phyloP scores from a whole-genome alignment of 1,140 invertebrate species.

The Rhagoletis pomonella region DNA sequence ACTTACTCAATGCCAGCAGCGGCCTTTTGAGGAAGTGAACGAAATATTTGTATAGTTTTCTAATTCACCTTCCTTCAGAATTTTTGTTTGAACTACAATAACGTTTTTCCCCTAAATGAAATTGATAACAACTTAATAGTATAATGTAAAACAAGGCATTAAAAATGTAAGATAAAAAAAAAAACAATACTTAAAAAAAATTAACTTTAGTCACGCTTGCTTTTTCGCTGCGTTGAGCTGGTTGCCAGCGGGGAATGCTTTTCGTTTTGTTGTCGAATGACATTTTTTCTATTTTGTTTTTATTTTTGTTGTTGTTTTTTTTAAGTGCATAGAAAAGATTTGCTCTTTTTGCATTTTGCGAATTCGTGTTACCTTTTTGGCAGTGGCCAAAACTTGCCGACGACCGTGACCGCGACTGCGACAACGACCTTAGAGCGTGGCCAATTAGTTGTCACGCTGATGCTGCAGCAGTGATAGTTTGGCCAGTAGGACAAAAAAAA shows the following conservation, averaged over 20 bases:
- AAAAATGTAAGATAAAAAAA: neutral
- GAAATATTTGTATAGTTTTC: no score
- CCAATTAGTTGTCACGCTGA: slow-evolving; percentile 56
- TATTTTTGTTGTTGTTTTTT: neutral
- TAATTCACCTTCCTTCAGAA: no score
- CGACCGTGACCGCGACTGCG: neutral
- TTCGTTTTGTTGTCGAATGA: neutral
- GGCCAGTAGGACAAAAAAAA: neutral
- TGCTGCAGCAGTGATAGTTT: slow-evolving; percentile 46
- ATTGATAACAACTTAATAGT: no score
- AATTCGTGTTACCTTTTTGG: neutral
- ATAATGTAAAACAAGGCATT: neutral
- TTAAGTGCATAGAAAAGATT: neutral
- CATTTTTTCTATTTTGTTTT: neutral
- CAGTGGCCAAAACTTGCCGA: no score
- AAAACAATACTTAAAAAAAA: neutral
- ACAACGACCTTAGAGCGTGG: slow-evolving; percentile 57
- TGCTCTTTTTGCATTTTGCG: neutral
- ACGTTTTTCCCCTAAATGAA: no score
- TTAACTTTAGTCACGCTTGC: slow-evolving; percentile 3
- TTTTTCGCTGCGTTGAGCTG: neutral
- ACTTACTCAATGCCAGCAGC: no score
- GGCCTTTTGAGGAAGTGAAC: no score
- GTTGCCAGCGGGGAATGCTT: neutral
- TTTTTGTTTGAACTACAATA: no score